phyloP scores from a whole-genome alignment of 2,888 invertebrate species.

The Pharmacophagus antenor region DNA sequence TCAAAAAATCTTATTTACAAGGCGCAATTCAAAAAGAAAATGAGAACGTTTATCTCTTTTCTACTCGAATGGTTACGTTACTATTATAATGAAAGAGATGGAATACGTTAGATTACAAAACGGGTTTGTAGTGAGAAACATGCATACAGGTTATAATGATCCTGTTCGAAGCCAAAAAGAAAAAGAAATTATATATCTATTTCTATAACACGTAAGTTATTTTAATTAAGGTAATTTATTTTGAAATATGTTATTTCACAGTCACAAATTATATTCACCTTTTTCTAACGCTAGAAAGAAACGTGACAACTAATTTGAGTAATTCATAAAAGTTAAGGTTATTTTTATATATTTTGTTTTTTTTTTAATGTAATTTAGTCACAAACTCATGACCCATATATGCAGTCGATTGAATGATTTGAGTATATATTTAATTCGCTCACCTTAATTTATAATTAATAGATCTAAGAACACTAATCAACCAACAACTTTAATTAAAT shows the following conservation, averaged over 20 bases:
- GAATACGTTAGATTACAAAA: too few species aligned
- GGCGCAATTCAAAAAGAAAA: too few species aligned
- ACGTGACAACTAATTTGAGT: background rate
- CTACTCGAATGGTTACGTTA: too few species aligned
- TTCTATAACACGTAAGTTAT: background rate
- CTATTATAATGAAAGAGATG: too few species aligned
- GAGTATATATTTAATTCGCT: background rate
- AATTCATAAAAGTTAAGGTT: background rate
- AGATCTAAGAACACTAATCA: background rate
- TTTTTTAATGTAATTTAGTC: conserved; percentile 5
- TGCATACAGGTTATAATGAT: background rate
- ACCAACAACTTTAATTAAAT: background rate
- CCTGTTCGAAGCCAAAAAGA: background rate
- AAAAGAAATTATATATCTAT: background rate
- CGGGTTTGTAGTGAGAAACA: too few species aligned
- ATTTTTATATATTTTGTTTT: background rate
- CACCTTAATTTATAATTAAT: background rate
- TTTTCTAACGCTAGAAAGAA: background rate
- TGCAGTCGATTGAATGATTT: background rate
- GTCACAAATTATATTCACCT: background rate
- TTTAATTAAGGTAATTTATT: conserved; percentile 1
- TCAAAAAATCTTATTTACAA: too few species aligned
- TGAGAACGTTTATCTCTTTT: too few species aligned
- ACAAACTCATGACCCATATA: background rate
- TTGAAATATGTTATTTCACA: background rate